These are phyloP conservation scores for Papilio elwesi DNA, from an alignment of 2,888 invertebrate genomes.

Conservation along the genomic window DNA sequence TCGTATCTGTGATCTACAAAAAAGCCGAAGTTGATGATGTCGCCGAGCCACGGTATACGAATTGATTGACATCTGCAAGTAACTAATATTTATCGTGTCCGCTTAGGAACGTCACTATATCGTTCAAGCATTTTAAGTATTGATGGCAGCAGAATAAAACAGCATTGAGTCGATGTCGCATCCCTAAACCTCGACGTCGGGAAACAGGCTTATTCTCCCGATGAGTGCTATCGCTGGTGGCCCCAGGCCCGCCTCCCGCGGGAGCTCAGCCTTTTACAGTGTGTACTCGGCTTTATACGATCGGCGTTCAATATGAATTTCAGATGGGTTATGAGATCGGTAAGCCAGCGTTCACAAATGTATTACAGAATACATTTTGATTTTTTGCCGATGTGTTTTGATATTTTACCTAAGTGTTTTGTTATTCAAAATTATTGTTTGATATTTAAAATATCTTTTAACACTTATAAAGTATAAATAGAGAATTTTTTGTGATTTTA, in stretches of 20 bases:
- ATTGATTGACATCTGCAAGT: too few relatives aligned
- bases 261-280: constrained; percentile 80
- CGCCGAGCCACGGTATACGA: too few relatives aligned
- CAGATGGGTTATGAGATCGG: constrained; percentile 79
- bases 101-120: constrained; percentile 56
- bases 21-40: too few relatives aligned
- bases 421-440: constrained; percentile 32
- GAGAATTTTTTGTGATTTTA: too few relatives aligned
- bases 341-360: constrained; percentile 66
- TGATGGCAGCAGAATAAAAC: constrained; percentile 82
- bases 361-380: constrained; percentile 70
- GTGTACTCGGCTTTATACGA: constrained; percentile 76
- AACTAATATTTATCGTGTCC: constrained; percentile 49
- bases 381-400: constrained; percentile 53
- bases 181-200: constrained; percentile 79
- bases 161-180: constrained; percentile 80
- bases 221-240: constrained; percentile 79
- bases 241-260: constrained; percentile 72
- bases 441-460: background rate
- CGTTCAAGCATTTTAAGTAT: constrained; percentile 80
- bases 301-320: constrained; percentile 81
- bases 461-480: too few relatives aligned
- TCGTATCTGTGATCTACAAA: too few relatives aligned
- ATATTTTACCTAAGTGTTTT: constrained; percentile 41
- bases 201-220: constrained; percentile 83